Conservation (phyloP, 2,888 invertebrate genomes). For the Tethea ocularis region DNA sequence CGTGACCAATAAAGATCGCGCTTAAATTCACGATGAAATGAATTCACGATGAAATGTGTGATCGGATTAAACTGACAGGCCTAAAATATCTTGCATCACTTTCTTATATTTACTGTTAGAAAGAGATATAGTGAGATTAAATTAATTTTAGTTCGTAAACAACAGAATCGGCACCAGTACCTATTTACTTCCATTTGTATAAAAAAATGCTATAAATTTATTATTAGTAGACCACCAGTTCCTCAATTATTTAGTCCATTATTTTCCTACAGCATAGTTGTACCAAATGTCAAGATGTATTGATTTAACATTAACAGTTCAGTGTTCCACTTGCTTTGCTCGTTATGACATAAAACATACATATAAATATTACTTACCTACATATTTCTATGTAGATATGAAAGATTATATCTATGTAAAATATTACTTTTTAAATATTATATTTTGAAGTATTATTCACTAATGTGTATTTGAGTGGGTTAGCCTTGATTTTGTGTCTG, state of each 20-base stretch:
- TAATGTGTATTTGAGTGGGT: not conserved
- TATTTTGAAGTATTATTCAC: not conserved
- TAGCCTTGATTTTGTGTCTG: not conserved
- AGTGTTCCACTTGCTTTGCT: slow-evolving; percentile 29
- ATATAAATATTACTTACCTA: not conserved
- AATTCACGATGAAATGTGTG: too few species aligned
- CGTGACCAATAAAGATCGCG: too few species aligned
- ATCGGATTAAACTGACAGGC: too few species aligned
- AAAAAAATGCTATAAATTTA: too few species aligned
- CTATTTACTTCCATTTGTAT: too few species aligned
- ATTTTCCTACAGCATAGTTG: not conserved
- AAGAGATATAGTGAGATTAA: too few species aligned
- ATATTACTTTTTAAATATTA: not conserved
- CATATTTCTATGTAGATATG: not conserved
- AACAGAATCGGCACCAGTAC: too few species aligned
- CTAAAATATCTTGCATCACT: too few species aligned
- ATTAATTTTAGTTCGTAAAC: too few species aligned
- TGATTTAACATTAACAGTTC: slow-evolving; percentile 52
- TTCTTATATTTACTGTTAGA: too few species aligned
- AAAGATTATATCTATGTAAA: not conserved
- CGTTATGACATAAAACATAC: not conserved
- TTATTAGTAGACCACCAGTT: not conserved
- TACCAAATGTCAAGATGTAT: slow-evolving; percentile 44
- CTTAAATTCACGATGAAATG: too few species aligned
- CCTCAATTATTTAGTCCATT: slow-evolving; percentile 10